These are phyloP conservation scores for Pristionchus fissidentatus DNA, from an alignment of 2,888 invertebrate species.

Conservation along the genomic window DNA sequence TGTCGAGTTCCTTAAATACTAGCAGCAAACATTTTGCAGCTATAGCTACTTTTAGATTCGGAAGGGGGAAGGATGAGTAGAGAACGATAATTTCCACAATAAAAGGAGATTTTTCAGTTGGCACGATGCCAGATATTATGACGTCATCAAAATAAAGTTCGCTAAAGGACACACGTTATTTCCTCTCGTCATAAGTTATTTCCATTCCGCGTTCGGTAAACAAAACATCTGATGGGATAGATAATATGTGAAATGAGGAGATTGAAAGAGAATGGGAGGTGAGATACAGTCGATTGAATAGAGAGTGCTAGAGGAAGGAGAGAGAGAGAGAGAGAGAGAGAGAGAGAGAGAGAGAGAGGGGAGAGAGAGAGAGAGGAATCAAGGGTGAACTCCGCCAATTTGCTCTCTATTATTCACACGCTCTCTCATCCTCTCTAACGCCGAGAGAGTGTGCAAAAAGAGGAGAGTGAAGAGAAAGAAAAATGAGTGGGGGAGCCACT, in stretches of 20 bases:
- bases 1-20: too few species aligned
- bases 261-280: not conserved
- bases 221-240: not conserved
- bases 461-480: not conserved
- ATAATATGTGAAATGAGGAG: not conserved
- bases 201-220: too few species aligned
- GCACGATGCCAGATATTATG: too few species aligned
- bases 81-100: too few species aligned
- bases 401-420: not conserved
- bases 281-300: not conserved
- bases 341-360: not conserved
- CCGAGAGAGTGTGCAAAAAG: not conserved
- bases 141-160: too few species aligned
- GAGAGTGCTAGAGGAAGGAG: not conserved
- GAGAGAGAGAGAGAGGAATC: slow-evolving; percentile 17
- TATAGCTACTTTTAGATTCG: too few species aligned
- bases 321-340: not conserved
- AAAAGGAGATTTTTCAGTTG: too few species aligned
- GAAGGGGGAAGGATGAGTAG: too few species aligned
- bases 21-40: too few species aligned
- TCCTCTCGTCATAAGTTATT: too few species aligned
- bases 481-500: slow-evolving; percentile 22
- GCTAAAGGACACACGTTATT: too few species aligned
- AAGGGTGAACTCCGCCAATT: slow-evolving; percentile 38
- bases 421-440: not conserved